Evolutionary conservation across 2,888 invertebrate genomes (phyloP), one percentile per base, ranked within the genome.

Genomic region (Glaucopsyche alexis): DNA sequence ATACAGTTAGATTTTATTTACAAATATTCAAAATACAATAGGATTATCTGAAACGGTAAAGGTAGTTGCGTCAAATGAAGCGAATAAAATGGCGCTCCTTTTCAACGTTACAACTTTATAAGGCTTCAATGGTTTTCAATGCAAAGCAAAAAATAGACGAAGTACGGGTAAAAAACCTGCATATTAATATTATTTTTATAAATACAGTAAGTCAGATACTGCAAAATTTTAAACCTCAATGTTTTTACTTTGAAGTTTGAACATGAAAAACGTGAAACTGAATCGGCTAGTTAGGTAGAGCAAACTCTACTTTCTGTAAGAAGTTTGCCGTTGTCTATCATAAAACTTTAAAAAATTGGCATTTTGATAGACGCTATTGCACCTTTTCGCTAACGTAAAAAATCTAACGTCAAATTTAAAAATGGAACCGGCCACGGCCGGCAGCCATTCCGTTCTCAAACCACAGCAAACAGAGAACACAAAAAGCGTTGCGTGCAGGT

Each of bases 401-500:
- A 67, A 6, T 42, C 67, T 66, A 74, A 66, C 16, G 71, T 14
- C 45, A 71, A 55, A 71, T 71, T 71, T 45, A 47, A 71, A 71
- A 71, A 45, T 71, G 50, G 55, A 71, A 71, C 45, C 60, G 45
- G 45, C 29, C 29, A n/a, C 60, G 19, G 45, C 60, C 29, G 38
- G 60, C 60, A 60, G 60, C 60, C 55, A 60, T 71, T 71, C 42
- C 60, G 64, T 71, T 64, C 64, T 65, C 64, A 76, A 76, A 73
- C 76, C 75, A 74, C 75, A 75, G 75, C 77, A 73, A 73, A 76
- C 74, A 76, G 71, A 75, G 72, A 74, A 77, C 74, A 77, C 78
- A 79, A 78, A 79, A 77, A 75, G 75, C 74, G 67, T 89, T 83
- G 90, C 89, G 89, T 89, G 91, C 77, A 75, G 76, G 84, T 82